Evolutionary conservation across 2,113 vertebrate species (phyloP), one percentile per base, ranked within the genome.

Genomic region (Podilymbus podiceps): DNA sequence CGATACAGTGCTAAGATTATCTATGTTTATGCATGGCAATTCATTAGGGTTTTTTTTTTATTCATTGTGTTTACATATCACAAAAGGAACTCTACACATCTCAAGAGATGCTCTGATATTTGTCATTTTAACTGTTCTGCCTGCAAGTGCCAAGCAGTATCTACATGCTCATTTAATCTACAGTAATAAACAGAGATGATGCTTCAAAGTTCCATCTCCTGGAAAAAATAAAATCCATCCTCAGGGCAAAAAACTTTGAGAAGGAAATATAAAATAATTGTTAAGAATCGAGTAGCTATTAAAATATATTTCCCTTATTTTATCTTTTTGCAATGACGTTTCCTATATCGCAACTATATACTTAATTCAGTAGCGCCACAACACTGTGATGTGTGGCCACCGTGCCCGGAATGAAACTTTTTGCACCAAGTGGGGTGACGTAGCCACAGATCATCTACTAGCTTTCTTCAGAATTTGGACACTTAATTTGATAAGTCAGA

Each of bases 351-450:
- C 31, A 60, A 78, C 30, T 12, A 25, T 3, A 20, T 9, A 25
- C 49, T 72, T 40, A 60, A 50, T 23, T 40, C 27, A 20, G 4
- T 14, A 15, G 9, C 14, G 33, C 42, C n/a, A 25, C 16, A 24
- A 27, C 12, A 50, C 0, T 38, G 0, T 28, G 27, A 9, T 3
- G 18, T 6, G 42, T 10, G 24, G 55, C n/a, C 33, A 30, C 38
- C 6, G 6, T 5, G 17, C 27, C 31, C 2, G 0, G 62, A 76
- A 40, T 9, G 19, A 16, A 79, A 68, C 38, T 31, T 86, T n/a
- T 31, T 18, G 4, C 4, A 5, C 8, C 31, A 15, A 15, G 16
- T 0, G 5, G 13, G 5, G 15, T 66, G 46, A 23, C 0, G 0
- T 5, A 63, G 9, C 28, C 44, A 55, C n/a, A 42, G 33, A 16